phyloP scores from a whole-genome alignment of 2,113 vertebrate genomes.

The Arothron firmamentum region DNA sequence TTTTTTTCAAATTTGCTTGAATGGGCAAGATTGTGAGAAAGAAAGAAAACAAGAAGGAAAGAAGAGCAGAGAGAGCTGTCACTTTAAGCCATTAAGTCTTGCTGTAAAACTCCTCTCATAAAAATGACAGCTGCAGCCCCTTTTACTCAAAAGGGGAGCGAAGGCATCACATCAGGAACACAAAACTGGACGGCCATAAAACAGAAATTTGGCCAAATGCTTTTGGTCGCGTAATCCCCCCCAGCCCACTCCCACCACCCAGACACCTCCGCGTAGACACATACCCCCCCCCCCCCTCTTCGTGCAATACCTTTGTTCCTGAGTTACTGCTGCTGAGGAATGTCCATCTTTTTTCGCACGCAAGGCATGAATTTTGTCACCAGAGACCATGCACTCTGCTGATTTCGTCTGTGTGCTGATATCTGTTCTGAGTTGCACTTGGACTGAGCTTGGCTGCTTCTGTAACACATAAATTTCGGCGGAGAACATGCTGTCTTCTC shows the following conservation, averaged over 20 bases:
- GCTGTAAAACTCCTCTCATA: constrained; percentile 75
- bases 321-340: constrained; percentile 73
- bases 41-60: constrained; percentile 20
- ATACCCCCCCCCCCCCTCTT: constrained; percentile 25
- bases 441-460: no score
- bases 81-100: constrained; percentile 78
- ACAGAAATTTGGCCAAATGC: constrained; percentile 71
- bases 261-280: constrained; percentile 28
- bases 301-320: constrained; percentile 73
- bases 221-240: constrained; percentile 59
- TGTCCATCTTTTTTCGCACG: constrained; percentile 41
- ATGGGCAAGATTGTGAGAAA: constrained; percentile 28
- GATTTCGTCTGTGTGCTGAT: constrained; percentile 15
- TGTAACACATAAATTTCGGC: no score
- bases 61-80: constrained; percentile 51
- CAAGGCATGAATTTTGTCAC: constrained; percentile 41
- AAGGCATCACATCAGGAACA: constrained; percentile 73
- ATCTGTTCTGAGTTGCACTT: no score
- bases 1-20: no score
- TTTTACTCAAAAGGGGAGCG: constrained; percentile 70
- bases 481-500: no score
- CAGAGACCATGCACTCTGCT: constrained; percentile 70
- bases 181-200: constrained; percentile 75
- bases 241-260: constrained; percentile 37
- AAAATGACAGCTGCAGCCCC: constrained; percentile 79